Percentiles rank a stretch among this genome's conserved stretches.
These are phyloP conservation scores for Dasyprocta punctata DNA, from an alignment of 2,113 vertebrate species.

Conservation along the genomic window DNA sequence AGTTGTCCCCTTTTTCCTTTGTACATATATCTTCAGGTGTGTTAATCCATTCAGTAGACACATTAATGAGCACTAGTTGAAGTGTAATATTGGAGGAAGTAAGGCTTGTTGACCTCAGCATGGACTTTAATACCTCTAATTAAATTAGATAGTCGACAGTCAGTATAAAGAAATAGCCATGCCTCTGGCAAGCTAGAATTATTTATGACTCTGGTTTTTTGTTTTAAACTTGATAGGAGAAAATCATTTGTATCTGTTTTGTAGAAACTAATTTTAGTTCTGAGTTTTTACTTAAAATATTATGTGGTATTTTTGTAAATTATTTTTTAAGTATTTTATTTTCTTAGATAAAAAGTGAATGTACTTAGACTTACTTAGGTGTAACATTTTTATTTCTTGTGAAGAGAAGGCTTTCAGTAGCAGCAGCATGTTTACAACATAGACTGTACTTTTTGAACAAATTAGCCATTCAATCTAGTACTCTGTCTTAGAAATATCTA, in stretches of 20 bases:
- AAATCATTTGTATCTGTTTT: conserved; percentile 79
- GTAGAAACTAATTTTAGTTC: conserved; percentile 79
- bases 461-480: conserved; percentile 62
- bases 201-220: conserved; percentile 87
- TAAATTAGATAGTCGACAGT: conserved; percentile 89
- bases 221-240: conserved; percentile 82
- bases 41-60: conserved; percentile 91
- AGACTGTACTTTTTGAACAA: conserved; percentile 53
- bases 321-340: conserved; percentile 70
- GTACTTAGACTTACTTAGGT: conserved; percentile 57
- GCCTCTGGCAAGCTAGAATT: conserved; percentile 89
- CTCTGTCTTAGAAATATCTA: conserved; percentile 61
- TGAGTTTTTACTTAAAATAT: conserved; percentile 75
- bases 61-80: conserved; percentile 90
- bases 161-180: conserved; percentile 88
- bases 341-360: conserved; percentile 59
- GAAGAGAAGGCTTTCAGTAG: conserved; percentile 52
- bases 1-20: conserved; percentile 85
- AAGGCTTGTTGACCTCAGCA: conserved; percentile 88
- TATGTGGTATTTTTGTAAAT: conserved; percentile 57
- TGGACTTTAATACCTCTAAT: conserved; percentile 91
- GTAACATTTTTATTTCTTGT: conserved; percentile 42
- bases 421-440: conserved; percentile 47
- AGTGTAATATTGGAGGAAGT: conserved; percentile 90
- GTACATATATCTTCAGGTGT: conserved; percentile 90